Base-by-base conservation (phyloP, 1,140 invertebrate species). In the Ectropis grisescens region DNA sequence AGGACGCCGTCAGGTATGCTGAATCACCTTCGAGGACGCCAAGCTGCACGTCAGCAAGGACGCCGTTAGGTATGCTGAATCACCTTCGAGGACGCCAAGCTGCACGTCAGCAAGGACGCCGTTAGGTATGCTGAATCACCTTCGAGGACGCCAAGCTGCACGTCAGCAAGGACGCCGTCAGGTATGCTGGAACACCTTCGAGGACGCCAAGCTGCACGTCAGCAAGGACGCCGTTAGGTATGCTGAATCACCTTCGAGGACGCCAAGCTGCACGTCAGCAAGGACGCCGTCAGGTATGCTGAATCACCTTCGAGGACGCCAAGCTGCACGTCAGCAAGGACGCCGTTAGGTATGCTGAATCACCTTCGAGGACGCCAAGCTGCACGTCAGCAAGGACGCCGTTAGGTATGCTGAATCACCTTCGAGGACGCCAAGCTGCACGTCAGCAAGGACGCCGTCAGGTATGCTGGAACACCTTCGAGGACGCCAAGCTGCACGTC, bases 351-450 rank as follows among this genome's bases (percentile, higher is more conserved):
- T n/a, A n/a, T n/a, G n/a, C n/a, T n/a, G n/a, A n/a, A n/a, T n/a
- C n/a, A n/a, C n/a, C 72, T 98, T 97, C 70, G 97, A 99, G 84
- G 97, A 99, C 67, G 91, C 95, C 1, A 92, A 94, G 30, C 84
- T 82, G 1, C 89, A 96, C 67, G 91, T 96, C 15, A 89, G 95
- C 55, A 92, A 93, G 55, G 93, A 95, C 60, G 86, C 91, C 13
- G 90, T 89, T 7, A 92, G 92, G 89, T 74, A 39, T n/a, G n/a
- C n/a, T n/a, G n/a, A n/a, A n/a, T n/a, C n/a, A n/a, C n/a, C 72
- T 98, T 97, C 70, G 97, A 99, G 83, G 97, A 98, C 66, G 96
- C 96, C 0, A 99, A 99, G 76, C 82, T 99, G 1, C 93, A 91
- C 41, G 95, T 94, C 41, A 98, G 97, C 70, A 96, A 93, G 55